Base-by-base conservation (phyloP, 2,888 invertebrate species). In the Brachypalpus laphriformis region DNA sequence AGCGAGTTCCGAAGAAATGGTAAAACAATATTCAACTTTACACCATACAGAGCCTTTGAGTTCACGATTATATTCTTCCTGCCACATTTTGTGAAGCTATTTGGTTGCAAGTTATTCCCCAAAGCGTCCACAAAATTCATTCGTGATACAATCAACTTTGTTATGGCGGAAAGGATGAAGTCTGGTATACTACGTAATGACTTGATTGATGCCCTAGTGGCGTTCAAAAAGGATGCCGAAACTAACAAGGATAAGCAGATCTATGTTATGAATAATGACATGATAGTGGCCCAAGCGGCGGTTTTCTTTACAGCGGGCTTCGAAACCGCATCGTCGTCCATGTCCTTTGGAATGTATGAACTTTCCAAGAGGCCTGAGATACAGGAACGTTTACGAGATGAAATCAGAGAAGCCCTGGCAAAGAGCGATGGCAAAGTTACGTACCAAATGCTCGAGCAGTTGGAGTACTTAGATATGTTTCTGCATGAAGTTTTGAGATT, bases 181-280 rank as follows among this genome's bases (percentile, higher is more conserved):
- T 90, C 89, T 2, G 92, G 92, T 1, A 61, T 85, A 0, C 88
- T 89, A 2, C 89, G 93, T n/a, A 91, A 92, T 56, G 93, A 94
- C 88, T 90, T 94, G 0, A 91, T 94, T 45, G 93, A 94, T 87
- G 87, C 92, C 1, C 87, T 94, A 8, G 89, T 93, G 31, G 90
- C 91, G 1, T 75, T 93, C 3, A 92, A 90, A 37, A 89, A 91
- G 63, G 51, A 63, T 5, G 63, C 70, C 22, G 45, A 76, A 18
- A n/a, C 6, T 0, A 37, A 61, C 14, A 11, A 45, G 90, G 81
- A 87, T 3, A 74, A 71, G 2, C 16, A 75, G 11, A 31, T 71
- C 6, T 16, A 83, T 11, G 76, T 85, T 90, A 90, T 87, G 82
- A 91, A 70, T 7, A 83, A 74, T 11, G 88, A 87, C 28, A 49